phyloP scores from a whole-genome alignment of 2,888 invertebrate species.

The Patella depressa region DNA sequence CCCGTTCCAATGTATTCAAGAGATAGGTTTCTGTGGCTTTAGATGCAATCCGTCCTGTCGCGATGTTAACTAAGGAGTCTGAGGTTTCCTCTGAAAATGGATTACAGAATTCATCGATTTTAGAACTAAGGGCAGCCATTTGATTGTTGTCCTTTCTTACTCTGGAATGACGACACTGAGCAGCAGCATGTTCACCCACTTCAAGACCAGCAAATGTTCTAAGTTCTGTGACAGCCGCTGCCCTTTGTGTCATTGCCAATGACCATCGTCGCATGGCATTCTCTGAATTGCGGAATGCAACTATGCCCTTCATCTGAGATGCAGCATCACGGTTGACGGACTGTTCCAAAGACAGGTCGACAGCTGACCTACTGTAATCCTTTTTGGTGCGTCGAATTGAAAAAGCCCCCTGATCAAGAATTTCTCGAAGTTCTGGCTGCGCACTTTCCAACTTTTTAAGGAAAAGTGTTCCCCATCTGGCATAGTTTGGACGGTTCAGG shows the following conservation, averaged over 20 bases:
- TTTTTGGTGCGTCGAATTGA: too few species aligned
- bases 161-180: constrained; percentile 20
- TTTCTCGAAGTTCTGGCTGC: constrained; percentile 5
- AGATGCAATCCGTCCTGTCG: neutral
- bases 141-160: constrained; percentile 18
- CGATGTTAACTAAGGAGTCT: neutral
- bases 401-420: constrained; percentile 33
- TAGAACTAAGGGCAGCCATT: constrained; percentile 17
- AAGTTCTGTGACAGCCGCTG: constrained; percentile 27
- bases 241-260: constrained; percentile 25
- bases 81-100: constrained; percentile 9
- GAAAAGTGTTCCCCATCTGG: constrained; percentile 35
- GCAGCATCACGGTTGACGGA: too few species aligned
- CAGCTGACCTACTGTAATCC: too few species aligned
- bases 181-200: constrained; percentile 20
- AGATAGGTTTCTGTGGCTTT: neutral
- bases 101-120: constrained; percentile 27
- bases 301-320: too few species aligned
- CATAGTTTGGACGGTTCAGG: constrained; percentile 33
- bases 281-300: constrained; percentile 28
- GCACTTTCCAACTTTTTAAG: constrained; percentile 24
- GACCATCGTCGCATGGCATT: constrained; percentile 29
- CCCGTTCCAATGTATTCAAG: constrained; percentile 17
- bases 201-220: constrained; percentile 23
- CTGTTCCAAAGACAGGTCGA: too few species aligned